Evolutionary conservation across 2,113 vertebrate genomes (phyloP).

Genomic region (Rynchops niger): DNA sequence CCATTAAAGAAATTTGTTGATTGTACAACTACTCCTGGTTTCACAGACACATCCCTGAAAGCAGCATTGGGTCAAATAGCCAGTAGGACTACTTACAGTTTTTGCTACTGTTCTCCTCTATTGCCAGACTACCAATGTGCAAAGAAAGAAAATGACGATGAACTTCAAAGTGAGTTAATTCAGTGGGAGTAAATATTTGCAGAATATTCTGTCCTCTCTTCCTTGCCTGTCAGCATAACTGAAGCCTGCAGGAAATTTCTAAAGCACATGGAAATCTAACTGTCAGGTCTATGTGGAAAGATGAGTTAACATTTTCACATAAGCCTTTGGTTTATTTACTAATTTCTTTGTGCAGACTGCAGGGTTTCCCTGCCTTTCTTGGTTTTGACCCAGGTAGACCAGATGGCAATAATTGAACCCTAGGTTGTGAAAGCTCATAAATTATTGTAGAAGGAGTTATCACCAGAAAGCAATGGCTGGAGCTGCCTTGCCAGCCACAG

Average conservation of each 20-base stretch:
- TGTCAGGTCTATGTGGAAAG: neutral
- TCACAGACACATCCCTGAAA: neutral
- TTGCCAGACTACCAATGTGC: neutral
- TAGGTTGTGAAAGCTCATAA: neutral
- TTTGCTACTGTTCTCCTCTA: neutral
- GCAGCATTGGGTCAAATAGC: neutral
- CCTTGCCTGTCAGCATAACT: neutral
- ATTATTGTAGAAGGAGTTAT: neutral
- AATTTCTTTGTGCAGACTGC: neutral
- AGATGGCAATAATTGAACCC: neutral
- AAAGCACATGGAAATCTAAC: neutral
- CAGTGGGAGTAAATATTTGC: neutral
- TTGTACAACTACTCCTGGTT: neutral
- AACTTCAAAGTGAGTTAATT: neutral
- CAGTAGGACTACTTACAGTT: neutral
- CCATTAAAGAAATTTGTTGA: neutral
- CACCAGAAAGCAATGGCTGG: neutral
- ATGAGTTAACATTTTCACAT: neutral
- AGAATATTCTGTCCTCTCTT: slow-evolving; percentile 9
- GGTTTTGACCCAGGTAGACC: neutral
- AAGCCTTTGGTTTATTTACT: neutral
- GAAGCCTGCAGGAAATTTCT: neutral
- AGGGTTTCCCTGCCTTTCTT: neutral
- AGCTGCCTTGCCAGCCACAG: neutral
- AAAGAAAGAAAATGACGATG: neutral